Conservation (phyloP, 2,797 vertebrate species). For the Sciurus carolinensis region DNA sequence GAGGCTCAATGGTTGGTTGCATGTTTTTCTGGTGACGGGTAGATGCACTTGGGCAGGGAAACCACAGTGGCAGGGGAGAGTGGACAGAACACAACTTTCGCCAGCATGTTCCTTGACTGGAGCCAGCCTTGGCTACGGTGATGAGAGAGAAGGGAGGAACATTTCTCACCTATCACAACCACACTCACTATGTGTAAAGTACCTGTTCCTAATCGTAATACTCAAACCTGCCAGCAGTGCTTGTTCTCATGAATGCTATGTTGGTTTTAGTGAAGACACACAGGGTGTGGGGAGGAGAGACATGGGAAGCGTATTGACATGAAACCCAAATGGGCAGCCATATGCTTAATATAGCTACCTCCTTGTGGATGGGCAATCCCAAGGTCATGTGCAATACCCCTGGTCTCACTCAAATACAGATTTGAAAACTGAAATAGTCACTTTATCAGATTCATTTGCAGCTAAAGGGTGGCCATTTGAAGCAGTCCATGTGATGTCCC, state of each 20-base stretch:
- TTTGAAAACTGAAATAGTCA: background rate
- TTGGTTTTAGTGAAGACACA: background rate
- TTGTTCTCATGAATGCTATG: background rate
- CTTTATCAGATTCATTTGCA: background rate
- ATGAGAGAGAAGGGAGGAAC: background rate
- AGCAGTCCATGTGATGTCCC: background rate
- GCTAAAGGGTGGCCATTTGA: background rate
- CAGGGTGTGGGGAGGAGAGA: background rate
- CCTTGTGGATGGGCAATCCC: background rate
- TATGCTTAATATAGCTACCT: background rate
- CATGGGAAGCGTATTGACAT: background rate
- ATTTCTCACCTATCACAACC: background rate
- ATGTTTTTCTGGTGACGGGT: rapidly evolving
- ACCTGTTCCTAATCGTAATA: background rate
- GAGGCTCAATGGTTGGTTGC: background rate
- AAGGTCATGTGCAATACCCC: background rate
- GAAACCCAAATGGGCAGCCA: background rate
- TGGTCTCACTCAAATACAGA: background rate
- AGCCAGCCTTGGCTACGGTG: background rate
- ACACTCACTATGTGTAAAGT: background rate
- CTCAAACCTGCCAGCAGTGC: background rate
- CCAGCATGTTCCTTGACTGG: background rate
- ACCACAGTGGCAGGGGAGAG: background rate
- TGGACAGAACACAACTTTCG: rapidly evolving
- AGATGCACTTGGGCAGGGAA: background rate